Evolutionary conservation across 2,888 invertebrate genomes (phyloP).

Genomic region (Hydraecia micacea): DNA sequence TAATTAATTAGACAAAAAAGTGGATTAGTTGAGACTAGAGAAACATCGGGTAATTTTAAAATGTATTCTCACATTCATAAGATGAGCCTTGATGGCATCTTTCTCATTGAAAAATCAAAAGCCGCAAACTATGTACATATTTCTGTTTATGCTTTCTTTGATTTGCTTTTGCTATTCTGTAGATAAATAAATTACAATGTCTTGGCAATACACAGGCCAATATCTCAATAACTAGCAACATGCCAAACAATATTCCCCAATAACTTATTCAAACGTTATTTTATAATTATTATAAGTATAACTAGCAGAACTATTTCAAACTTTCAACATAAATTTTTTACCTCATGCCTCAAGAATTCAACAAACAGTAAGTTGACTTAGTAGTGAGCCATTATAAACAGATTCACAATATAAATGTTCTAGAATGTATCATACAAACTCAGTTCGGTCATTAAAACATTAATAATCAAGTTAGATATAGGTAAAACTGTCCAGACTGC

Average conservation of each 20-base stretch:
- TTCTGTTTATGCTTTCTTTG: background rate
- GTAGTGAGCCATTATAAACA: background rate
- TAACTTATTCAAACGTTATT: no score
- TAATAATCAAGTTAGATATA: conserved; percentile 16
- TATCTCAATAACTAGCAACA: no score
- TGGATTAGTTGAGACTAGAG: background rate
- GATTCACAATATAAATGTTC: background rate
- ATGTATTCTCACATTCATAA: background rate
- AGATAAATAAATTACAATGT: background rate
- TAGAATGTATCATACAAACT: conserved; percentile 8
- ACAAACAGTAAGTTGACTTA: background rate
- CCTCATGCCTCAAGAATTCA: background rate
- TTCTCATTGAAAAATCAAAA: background rate
- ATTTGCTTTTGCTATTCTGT: background rate
- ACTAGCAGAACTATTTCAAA: no score
- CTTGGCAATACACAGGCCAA: no score
- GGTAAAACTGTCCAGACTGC: conserved; percentile 18
- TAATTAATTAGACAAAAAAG: conserved; percentile 1
- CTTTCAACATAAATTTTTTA: no score
- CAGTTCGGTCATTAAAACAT: background rate
- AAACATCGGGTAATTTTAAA: background rate
- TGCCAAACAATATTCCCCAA: no score
- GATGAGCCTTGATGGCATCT: background rate
- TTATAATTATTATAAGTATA: no score
- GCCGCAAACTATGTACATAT: background rate